Evolutionary conservation across 2,888 invertebrate genomes (phyloP), one percentile per base, ranked within the genome.

Genomic region (Agapostemon virescens): DNA sequence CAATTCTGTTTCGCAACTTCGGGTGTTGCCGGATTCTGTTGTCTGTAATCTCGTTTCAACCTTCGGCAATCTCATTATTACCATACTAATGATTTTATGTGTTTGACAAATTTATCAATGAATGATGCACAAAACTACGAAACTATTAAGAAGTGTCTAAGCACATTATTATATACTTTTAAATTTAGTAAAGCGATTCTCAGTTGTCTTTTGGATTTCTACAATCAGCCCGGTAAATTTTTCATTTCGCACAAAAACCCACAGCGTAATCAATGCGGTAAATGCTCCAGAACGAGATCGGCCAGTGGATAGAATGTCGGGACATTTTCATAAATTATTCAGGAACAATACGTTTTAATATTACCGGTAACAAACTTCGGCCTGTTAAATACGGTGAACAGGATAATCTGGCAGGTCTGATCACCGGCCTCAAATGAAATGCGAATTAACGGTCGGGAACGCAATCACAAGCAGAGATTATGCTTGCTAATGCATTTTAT

Each of bases 341-440:
- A 26, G 26, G 1, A 26, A 15, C 55, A 30, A 17, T 55, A 17
- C 26, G 55, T 30, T 55, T 55, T 55, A 55, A 55, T 55, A 30
- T 55, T 55, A 17, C 26, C 55, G 20, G 30, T 33, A 61, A 30
- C 33, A 20, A 30, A 20, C 9, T 17, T n/a, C 55, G 9, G 2
- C 33, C 20, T 61, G 20, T 33, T 61, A 11, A n/a, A 33, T 33
- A 61, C 33, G 20, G 33, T 33, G 61, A 33, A 61, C n/a, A n/a
- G 61, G 36, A 36, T 36, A 36, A 63, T 63, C 63, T 36, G 63
- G 20, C n/a, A 63, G n/a, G 36, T 63, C 36, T 63, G n/a, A 63
- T 63, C 13, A 0, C 13, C 26, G 20, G 20, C 36, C 63, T 36
- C 36, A 36, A 36, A 33, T 63, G 36, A 33, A 33, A 63, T 13